These are phyloP conservation scores for Hormiphora californensis DNA, from an alignment of 37 sponge, comb jelly and placozoan species.

Conservation along the genomic window DNA sequence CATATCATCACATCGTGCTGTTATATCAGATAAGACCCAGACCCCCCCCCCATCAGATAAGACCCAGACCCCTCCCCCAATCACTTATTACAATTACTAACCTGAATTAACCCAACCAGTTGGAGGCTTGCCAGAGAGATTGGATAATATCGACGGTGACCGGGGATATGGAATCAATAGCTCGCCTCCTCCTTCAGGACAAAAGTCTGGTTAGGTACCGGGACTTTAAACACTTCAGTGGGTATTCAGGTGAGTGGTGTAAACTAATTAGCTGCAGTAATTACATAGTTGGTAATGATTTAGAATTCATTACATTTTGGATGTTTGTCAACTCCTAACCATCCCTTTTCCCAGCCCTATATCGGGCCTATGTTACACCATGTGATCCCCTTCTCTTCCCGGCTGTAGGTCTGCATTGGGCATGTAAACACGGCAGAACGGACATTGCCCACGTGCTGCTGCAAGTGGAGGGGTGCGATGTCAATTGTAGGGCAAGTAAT, in stretches of 20 bases:
- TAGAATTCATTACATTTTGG: too few species aligned
- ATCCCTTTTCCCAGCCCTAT: too few species aligned
- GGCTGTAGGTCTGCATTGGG: conserved; percentile 31
- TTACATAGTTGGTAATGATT: too few species aligned
- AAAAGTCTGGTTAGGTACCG: background rate
- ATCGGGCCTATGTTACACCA: too few species aligned
- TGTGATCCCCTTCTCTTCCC: background rate
- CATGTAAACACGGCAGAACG: background rate
- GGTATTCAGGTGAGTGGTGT: background rate
- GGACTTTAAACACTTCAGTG: background rate
- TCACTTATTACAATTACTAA: too few species aligned
- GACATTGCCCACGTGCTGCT: conserved; percentile 50
- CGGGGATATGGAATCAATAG: background rate
- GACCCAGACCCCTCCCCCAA: too few species aligned
- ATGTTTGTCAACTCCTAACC: too few species aligned
- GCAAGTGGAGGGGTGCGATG: background rate
- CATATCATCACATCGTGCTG: too few species aligned
- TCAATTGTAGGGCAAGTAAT: conserved; percentile 2
- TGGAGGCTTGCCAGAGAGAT: background rate
- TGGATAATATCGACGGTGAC: conserved; percentile 1
- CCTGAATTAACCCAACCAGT: too few species aligned
- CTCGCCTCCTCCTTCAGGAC: conserved; percentile 13
- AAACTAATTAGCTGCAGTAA: too few species aligned
- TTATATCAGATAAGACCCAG: too few species aligned
- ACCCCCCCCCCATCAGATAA: too few species aligned